Evolutionary conservation across 1,140 invertebrate species (phyloP), one percentile per base, ranked within the genome.

Genomic region (Drosophila lacteicornis): DNA sequence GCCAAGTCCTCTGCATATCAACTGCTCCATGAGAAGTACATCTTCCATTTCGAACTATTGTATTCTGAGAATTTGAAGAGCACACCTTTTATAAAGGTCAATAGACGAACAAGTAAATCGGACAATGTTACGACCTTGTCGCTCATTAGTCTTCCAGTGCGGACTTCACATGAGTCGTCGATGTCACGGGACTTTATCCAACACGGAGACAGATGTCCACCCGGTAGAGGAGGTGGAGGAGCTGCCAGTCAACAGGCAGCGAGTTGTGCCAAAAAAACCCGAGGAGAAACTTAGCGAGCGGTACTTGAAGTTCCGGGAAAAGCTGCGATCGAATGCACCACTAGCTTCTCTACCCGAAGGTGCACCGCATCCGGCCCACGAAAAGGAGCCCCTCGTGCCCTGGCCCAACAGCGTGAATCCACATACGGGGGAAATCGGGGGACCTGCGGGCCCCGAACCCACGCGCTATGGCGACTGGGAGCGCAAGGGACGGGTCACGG

Each of bases 381-480:
- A 78, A 19, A 51, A 61, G 69, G 84, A 87, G 43, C 85, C 78
- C 4, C 30, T 84, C 17, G 4, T 13, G 25, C 68, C 68, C 3
- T 90, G 84, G 84, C 80, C 84, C 8, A 94, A 99, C 92, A 95
- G 97, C 82, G 96, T 93, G 9, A 99, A 99, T 94, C 98, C 98
- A 9, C 82, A 95, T 67, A 99, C 99, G 19, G 99, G 91, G 17
- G 91, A 92, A 76, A 80, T 92, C 57, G 97, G 97, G 70, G 99
- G 99, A 12, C 99, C 99, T 11, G 94, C 95, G 88, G 99, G 99
- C 22, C 99, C 98, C 3, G 99, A 99, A 94, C 99, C 99, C 36
- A 99, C 99, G 36, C 94, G 99, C 79, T 99, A 99, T 94, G 99
- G 99, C 5, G 99, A 99, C 94, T 99, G 99, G 99, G 99, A 99